These are phyloP conservation scores for Condylura cristata DNA, from an alignment of 2,113 vertebrate genomes.

Conservation along the genomic window DNA sequence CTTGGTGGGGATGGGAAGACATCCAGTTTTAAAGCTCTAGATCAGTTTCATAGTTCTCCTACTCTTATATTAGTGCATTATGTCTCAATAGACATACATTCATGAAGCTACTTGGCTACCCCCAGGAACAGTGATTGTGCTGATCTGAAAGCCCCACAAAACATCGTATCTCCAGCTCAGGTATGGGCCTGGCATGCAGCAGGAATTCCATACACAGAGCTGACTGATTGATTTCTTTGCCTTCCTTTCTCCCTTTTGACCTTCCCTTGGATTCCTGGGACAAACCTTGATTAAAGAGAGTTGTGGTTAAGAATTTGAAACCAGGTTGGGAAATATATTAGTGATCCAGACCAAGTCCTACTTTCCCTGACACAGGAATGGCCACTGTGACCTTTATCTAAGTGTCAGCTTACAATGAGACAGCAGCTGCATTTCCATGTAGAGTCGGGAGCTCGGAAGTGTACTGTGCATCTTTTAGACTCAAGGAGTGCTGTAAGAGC, in stretches of 20 bases:
- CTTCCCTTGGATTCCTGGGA: not conserved
- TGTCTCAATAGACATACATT: not conserved
- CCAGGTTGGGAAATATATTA: not conserved
- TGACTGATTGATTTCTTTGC: not conserved
- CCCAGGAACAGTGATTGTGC: not conserved
- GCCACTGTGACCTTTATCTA: not conserved
- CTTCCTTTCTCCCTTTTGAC: not conserved
- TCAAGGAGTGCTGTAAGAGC: not conserved
- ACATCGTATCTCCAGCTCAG: not conserved
- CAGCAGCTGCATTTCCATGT: not conserved
- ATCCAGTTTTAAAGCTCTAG: not conserved
- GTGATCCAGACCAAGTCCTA: not conserved
- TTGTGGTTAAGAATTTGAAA: not conserved
- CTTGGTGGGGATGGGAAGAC: rapidly evolving
- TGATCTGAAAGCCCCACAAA: not conserved
- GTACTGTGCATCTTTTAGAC: not conserved
- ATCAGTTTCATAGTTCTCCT: not conserved
- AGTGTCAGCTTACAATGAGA: rapidly evolving
- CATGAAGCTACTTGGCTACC: not conserved
- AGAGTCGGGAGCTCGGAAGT: not conserved
- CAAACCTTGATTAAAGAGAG: not conserved
- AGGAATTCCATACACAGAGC: not conserved
- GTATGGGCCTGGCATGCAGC: not conserved
- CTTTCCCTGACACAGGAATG: not conserved
- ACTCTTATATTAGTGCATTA: not conserved